These are phyloP conservation scores for Neodiprion pinetum DNA, from an alignment of 1,140 invertebrate species.

Conservation along the genomic window DNA sequence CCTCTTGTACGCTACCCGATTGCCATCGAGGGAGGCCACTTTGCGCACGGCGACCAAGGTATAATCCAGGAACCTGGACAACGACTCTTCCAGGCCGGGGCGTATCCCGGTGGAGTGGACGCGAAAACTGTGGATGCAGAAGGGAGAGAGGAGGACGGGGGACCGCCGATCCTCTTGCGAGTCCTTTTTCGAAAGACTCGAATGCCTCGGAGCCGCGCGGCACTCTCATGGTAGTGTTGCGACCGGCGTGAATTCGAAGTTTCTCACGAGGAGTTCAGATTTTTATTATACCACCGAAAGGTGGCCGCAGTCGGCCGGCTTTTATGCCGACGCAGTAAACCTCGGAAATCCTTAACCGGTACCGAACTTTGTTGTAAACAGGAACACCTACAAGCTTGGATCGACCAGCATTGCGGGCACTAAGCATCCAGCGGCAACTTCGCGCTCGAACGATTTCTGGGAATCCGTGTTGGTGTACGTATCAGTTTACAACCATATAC, in stretches of 20 bases:
- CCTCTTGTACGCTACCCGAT: neutral
- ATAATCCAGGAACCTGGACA: neutral
- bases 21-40: neutral
- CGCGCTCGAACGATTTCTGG: too few species aligned
- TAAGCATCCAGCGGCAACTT: too few species aligned
- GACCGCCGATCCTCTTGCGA: neutral
- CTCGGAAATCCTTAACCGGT: neutral
- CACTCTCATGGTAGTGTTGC: neutral
- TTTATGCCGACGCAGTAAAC: constrained; percentile 3
- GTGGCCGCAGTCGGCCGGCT: neutral
- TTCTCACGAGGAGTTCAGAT: neutral
- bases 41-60: too few species aligned
- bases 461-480: too few species aligned
- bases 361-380: neutral
- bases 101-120: neutral
- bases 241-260: neutral
- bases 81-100: neutral
- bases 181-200: neutral
- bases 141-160: neutral
- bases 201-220: neutral
- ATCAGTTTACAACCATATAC: too few species aligned
- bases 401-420: too few species aligned
- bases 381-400: neutral
- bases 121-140: too few species aligned
- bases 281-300: neutral